Conservation (phyloP, 2,888 invertebrate genomes). For the Pachymerium ferrugineum region DNA sequence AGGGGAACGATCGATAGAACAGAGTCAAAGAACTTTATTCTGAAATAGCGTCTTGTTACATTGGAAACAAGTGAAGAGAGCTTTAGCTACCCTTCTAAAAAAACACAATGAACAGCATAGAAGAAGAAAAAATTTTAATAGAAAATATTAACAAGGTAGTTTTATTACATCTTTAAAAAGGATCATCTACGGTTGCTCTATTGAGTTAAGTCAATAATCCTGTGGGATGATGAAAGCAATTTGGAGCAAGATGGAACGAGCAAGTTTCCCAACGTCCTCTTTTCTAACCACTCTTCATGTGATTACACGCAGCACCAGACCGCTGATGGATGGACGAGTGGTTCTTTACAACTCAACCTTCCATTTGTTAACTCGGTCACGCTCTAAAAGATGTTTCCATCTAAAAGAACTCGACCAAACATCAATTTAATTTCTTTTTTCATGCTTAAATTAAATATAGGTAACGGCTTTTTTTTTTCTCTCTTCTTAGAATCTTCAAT, state of each 20-base stretch:
- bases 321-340: neutral
- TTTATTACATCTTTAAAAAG: no score
- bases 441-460: no score
- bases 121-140: no score
- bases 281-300: constrained; percentile 22
- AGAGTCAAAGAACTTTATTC: constrained; percentile 20
- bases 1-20: constrained; percentile 21
- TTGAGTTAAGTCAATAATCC: constrained; percentile 17
- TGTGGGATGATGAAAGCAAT: constrained; percentile 19
- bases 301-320: constrained; percentile 27
- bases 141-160: no score
- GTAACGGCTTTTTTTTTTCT: no score
- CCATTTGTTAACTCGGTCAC: constrained; percentile 2
- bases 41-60: constrained; percentile 9
- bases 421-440: no score
- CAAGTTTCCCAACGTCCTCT: constrained; percentile 27
- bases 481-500: no score
- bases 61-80: neutral
- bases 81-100: neutral
- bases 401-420: no score
- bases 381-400: neutral
- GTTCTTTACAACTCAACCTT: constrained; percentile 5
- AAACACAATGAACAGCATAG: neutral
- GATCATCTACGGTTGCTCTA: neutral
- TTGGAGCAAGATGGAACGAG: neutral